phyloP scores from a whole-genome alignment of 2,113 vertebrate genomes.

The Rhinogobius similis region DNA sequence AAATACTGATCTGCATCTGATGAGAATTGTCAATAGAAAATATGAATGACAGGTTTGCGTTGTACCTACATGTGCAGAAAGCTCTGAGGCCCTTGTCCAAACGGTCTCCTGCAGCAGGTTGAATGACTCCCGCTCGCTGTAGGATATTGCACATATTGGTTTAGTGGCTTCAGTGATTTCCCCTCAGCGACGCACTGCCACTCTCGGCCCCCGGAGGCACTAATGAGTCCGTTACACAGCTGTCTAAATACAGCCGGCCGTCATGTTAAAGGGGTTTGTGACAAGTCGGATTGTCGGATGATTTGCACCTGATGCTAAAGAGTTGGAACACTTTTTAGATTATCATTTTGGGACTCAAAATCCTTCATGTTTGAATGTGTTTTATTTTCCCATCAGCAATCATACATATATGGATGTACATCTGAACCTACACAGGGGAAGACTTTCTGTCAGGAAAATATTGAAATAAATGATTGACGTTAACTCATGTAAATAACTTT shows the following conservation, averaged over 20 bases:
- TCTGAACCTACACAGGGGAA: slow-evolving; percentile 33
- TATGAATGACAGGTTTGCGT: not conserved
- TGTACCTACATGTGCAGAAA: not conserved
- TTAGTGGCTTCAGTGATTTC: slow-evolving; percentile 49
- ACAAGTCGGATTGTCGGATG: slow-evolving; percentile 21
- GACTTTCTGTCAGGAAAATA: slow-evolving; percentile 38
- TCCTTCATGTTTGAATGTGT: not conserved
- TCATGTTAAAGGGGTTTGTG: slow-evolving; percentile 44
- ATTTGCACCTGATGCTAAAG: slow-evolving; percentile 32
- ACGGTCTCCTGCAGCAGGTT: slow-evolving; percentile 42
- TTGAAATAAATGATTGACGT: too few species aligned
- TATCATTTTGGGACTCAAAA: not conserved
- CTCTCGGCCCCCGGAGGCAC: slow-evolving; percentile 24
- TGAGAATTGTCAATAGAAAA: not conserved
- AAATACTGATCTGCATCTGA: not conserved
- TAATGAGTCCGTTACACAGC: slow-evolving; percentile 62
- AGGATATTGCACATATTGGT: slow-evolving; percentile 31
- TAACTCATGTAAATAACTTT: too few species aligned
- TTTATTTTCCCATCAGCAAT: slow-evolving; percentile 51
- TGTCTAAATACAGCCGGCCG: slow-evolving; percentile 64
- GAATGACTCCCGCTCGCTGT: slow-evolving; percentile 40
- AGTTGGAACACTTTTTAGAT: not conserved
- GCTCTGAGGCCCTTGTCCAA: slow-evolving; percentile 26
- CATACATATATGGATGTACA: not conserved
- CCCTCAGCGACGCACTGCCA: slow-evolving; percentile 36